Evolutionary conservation across 2,113 vertebrate species (phyloP).

Genomic region (Centropus unirufus): DNA sequence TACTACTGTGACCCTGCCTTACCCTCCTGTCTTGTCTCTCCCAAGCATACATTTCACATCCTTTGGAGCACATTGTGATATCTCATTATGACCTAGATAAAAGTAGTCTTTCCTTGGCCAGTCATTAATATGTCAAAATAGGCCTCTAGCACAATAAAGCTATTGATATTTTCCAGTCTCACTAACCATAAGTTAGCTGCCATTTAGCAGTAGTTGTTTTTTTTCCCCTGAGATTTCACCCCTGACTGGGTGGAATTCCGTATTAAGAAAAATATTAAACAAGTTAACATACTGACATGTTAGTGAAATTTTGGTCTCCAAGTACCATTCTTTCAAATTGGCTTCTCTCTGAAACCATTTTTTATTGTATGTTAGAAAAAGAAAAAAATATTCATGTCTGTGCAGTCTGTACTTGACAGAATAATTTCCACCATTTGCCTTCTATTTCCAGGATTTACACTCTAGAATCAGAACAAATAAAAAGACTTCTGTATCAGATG

Average conservation of each 20-base stretch:
- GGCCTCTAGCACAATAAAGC: constrained; percentile 46
- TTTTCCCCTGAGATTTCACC: not conserved
- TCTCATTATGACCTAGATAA: constrained; percentile 61
- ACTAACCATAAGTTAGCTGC: constrained; percentile 3
- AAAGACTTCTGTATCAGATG: not conserved
- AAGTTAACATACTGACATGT: not conserved
- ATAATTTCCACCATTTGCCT: constrained; percentile 18
- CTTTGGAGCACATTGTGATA: not conserved
- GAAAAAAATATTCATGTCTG: not conserved
- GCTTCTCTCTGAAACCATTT: not conserved
- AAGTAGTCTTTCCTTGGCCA: constrained; percentile 35
- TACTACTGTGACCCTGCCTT: not conserved
- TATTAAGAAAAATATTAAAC: constrained; percentile 28
- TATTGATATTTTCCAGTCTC: constrained; percentile 42
- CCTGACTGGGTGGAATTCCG: not conserved
- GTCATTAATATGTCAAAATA: constrained; percentile 60
- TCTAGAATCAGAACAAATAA: constrained; percentile 5
- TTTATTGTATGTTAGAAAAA: not conserved
- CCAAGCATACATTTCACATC: not conserved
- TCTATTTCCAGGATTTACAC: not conserved
- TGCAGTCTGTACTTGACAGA: not conserved
- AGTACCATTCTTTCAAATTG: not conserved
- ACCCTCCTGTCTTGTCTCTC: not conserved
- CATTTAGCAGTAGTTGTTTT: not conserved
- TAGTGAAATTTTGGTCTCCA: not conserved